phyloP scores from a whole-genome alignment of 2,888 invertebrate species.

The Polymixis flavicincta region DNA sequence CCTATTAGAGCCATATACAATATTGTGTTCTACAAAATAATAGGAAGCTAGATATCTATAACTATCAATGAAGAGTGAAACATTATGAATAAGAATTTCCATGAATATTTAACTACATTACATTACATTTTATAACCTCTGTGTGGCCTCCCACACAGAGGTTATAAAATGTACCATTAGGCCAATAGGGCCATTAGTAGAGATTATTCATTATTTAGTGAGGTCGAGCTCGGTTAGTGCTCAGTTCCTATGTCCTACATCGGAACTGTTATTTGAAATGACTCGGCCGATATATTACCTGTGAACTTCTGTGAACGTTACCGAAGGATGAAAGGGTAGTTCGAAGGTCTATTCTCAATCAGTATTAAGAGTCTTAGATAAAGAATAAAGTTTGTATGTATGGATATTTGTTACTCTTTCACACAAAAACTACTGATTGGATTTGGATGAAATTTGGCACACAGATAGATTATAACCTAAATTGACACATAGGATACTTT shows the following conservation, averaged over 20 bases:
- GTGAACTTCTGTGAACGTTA: slow-evolving; percentile 15
- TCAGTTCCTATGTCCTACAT: slow-evolving; percentile 32
- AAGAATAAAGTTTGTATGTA: too few relatives aligned
- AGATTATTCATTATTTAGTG: slow-evolving; percentile 41
- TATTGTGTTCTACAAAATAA: background rate
- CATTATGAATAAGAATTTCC: slow-evolving; percentile 10
- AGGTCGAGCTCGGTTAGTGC: slow-evolving; percentile 14
- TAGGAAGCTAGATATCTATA: background rate
- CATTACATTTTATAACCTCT: slow-evolving; percentile 34
- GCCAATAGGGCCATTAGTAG: slow-evolving; percentile 20
- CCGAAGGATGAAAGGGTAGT: slow-evolving; percentile 17
- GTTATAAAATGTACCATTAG: too few relatives aligned
- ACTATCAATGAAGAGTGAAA: background rate
- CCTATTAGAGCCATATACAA: background rate
- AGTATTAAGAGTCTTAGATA: background rate
- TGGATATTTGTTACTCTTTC: too few relatives aligned
- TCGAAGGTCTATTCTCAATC: background rate
- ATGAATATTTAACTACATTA: slow-evolving; percentile 23
- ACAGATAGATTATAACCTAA: too few relatives aligned
- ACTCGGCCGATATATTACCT: slow-evolving; percentile 28
- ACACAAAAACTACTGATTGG: too few relatives aligned
- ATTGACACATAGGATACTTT: too few relatives aligned
- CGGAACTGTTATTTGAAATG: slow-evolving; percentile 32
- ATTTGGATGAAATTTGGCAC: too few relatives aligned
- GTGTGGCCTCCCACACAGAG: too few relatives aligned